Conservation (phyloP, 1,140 invertebrate species). For the Pseudobourletiella spinata region DNA sequence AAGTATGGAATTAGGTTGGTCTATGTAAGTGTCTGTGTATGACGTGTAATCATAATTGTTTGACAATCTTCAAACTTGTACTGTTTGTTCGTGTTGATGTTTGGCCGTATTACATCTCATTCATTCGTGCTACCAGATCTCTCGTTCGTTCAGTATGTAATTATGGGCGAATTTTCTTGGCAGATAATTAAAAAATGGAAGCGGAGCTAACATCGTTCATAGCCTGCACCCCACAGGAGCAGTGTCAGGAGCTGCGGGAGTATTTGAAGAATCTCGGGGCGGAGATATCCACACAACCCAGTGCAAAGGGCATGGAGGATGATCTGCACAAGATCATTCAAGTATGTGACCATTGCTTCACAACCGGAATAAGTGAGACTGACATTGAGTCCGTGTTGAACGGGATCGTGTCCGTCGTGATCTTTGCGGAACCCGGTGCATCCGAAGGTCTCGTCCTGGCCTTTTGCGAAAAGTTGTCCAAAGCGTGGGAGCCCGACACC, state of each 20-base stretch:
- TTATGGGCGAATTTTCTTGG: too few species aligned
- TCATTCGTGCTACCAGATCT: too few species aligned
- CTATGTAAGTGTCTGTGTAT: too few species aligned
- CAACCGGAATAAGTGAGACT: slow-evolving; percentile 60
- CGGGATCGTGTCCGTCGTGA: slow-evolving; percentile 70
- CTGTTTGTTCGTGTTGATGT: too few species aligned
- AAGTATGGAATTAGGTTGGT: too few species aligned
- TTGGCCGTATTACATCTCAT: too few species aligned
- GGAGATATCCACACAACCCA: slow-evolving; percentile 83
- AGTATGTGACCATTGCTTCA: slow-evolving; percentile 84
- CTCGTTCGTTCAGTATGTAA: too few species aligned
- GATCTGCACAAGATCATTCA: slow-evolving; percentile 91
- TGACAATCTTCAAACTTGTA: too few species aligned
- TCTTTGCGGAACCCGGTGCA: slow-evolving; percentile 66
- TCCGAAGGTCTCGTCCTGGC: slow-evolving; percentile 82
- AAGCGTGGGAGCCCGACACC: slow-evolving; percentile 60
- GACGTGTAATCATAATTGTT: too few species aligned
- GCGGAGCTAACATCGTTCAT: slow-evolving; percentile 35
- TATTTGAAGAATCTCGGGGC: slow-evolving; percentile 86
- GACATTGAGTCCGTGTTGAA: slow-evolving; percentile 76
- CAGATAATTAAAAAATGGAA: slow-evolving; percentile 34
- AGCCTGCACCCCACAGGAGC: slow-evolving; percentile 34
- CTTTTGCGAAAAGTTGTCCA: slow-evolving; percentile 89
- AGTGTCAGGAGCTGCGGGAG: slow-evolving; percentile 63
- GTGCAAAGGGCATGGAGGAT: slow-evolving; percentile 79